Percentiles rank a stretch among this genome's conserved stretches.
phyloP scores from a whole-genome alignment of 2,797 vertebrate genomes.

The Gallinago solitaria region DNA sequence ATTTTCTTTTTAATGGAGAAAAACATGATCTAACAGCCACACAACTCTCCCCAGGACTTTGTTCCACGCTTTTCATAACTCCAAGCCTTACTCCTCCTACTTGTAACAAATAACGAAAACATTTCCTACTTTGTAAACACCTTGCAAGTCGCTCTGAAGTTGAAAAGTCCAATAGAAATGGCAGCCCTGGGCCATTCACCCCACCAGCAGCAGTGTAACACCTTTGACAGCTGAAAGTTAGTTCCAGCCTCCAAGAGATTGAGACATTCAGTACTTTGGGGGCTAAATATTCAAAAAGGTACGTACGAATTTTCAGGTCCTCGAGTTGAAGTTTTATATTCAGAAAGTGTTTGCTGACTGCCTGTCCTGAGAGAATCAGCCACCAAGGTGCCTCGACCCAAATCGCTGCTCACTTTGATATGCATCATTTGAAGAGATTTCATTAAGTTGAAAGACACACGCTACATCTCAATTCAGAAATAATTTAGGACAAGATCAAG shows the following conservation, averaged over 20 bases:
- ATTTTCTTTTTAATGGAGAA: not conserved
- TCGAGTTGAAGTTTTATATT: not conserved
- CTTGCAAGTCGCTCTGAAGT: not conserved
- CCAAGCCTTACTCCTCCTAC: not conserved
- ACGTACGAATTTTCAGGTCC: not conserved
- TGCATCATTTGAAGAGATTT: not conserved
- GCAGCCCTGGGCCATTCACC: not conserved
- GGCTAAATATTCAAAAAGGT: not conserved
- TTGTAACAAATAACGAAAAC: not conserved
- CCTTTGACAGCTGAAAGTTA: not conserved
- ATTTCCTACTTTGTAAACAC: not conserved
- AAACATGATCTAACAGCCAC: not conserved
- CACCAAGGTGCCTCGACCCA: not conserved
- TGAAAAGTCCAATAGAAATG: not conserved
- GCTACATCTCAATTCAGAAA: not conserved
- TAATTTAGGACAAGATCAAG: not conserved
- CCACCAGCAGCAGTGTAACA: not conserved
- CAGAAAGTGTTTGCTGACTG: not conserved
- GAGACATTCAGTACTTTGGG: not conserved
- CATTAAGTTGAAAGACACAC: not conserved
- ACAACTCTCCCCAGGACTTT: not conserved
- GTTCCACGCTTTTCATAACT: not conserved
- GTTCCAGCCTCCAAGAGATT: not conserved
- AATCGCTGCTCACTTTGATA: not conserved
- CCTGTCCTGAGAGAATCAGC: not conserved